Evolutionary conservation across 2,888 invertebrate species (phyloP).

Genomic region (Melanargia galathea): DNA sequence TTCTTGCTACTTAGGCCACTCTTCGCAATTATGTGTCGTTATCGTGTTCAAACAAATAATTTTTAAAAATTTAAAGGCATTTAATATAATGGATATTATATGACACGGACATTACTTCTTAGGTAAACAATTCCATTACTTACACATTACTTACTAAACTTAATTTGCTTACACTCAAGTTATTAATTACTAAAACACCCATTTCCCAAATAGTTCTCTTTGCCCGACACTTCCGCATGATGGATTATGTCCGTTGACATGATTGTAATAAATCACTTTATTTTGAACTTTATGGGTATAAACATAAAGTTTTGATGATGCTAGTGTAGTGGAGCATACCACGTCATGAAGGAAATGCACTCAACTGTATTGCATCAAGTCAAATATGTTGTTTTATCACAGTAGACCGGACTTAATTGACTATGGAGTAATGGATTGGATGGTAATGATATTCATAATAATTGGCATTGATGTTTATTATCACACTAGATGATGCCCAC

Average conservation of each 20-base stretch:
- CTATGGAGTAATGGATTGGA: constrained; percentile 24
- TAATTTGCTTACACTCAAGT: constrained; percentile 56
- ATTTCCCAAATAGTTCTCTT: constrained; percentile 42
- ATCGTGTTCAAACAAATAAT: no score
- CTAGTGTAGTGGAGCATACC: background rate
- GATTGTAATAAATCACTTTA: constrained; percentile 27
- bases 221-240: constrained; percentile 38
- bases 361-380: constrained; percentile 42
- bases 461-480: constrained; percentile 1
- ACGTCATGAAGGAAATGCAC: constrained; percentile 35
- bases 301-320: constrained; percentile 29
- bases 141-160: constrained; percentile 23
- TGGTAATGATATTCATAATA: constrained; percentile 18
- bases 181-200: constrained; percentile 51
- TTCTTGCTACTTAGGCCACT: no score
- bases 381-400: constrained; percentile 41
- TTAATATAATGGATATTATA: background rate
- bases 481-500: no score
- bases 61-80: no score
- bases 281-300: constrained; percentile 31
- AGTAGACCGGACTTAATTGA: constrained; percentile 32
- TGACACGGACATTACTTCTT: background rate
- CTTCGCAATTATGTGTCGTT: no score
- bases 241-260: constrained; percentile 34
- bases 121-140: background rate